Conservation (phyloP, 2,797 vertebrate genomes). For the Oreonectes daqikongensis region DNA sequence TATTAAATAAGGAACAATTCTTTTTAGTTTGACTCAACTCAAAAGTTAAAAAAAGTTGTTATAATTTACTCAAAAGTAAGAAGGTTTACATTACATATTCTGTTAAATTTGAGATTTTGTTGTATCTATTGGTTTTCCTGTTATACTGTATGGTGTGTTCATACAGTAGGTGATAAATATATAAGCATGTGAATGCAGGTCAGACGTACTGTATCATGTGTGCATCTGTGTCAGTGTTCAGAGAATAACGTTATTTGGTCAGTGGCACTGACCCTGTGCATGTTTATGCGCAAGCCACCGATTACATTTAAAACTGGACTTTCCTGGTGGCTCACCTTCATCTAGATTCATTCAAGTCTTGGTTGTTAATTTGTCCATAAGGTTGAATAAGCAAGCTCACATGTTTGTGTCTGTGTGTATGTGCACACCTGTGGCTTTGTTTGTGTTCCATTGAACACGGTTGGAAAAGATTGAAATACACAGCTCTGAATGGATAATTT, state of each 20-base stretch:
- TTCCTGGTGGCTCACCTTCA: background rate
- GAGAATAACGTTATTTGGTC: background rate
- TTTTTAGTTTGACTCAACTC: too few relatives aligned
- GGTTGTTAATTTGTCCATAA: background rate
- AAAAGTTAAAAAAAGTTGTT: too few relatives aligned
- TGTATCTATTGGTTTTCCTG: background rate
- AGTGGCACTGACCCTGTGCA: background rate
- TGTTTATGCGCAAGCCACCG: background rate
- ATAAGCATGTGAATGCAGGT: background rate
- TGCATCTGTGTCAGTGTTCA: conserved; percentile 9
- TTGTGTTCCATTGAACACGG: conserved; percentile 6
- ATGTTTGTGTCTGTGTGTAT: background rate
- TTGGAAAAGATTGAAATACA: conserved; percentile 22
- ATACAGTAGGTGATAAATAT: conserved; percentile 1
- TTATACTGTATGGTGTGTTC: conserved; percentile 4
- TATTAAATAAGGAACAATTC: too few relatives aligned
- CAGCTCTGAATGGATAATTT: conserved; percentile 22
- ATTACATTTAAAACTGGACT: conserved; percentile 2
- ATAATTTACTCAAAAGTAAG: too few relatives aligned
- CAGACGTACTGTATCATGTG: background rate
- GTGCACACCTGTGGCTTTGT: conserved; percentile 18
- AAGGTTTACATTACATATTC: too few relatives aligned
- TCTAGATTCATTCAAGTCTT: background rate
- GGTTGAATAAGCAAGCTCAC: background rate
- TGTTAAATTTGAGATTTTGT: too few relatives aligned